These are phyloP conservation scores for Phalacrocorax pelagicus DNA, from an alignment of 2,113 vertebrate genomes.

Conservation along the genomic window DNA sequence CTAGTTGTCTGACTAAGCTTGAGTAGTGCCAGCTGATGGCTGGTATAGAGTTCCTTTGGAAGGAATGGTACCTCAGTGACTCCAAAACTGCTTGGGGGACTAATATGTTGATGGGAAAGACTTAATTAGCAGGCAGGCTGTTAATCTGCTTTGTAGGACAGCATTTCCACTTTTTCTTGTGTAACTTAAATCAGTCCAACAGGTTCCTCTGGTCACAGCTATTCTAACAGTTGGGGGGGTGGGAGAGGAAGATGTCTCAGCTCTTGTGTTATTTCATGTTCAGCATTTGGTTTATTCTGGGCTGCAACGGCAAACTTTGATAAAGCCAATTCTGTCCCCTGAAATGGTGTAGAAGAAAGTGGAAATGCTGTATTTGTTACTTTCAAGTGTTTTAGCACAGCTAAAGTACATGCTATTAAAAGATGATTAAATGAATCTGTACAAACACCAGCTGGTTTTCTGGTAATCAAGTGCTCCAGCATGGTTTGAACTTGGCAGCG, in stretches of 20 bases:
- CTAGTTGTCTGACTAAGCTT: background rate
- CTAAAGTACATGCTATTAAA: slow-evolving; percentile 50
- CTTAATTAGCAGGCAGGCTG: background rate
- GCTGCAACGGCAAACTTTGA: rapidly evolving
- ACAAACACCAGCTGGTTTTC: slow-evolving; percentile 48
- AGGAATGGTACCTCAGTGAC: background rate
- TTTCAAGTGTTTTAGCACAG: background rate
- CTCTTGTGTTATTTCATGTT: background rate
- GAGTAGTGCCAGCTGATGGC: background rate
- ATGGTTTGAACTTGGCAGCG: background rate
- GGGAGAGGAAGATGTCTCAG: background rate
- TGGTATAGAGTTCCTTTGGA: background rate
- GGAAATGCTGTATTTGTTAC: background rate
- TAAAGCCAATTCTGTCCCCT: background rate
- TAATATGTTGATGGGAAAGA: background rate
- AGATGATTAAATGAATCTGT: slow-evolving; percentile 40
- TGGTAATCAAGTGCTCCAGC: background rate
- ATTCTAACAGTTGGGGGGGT: background rate
- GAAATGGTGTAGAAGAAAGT: background rate
- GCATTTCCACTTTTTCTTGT: background rate
- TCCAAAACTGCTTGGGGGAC: background rate
- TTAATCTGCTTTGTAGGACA: background rate
- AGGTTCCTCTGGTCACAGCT: background rate
- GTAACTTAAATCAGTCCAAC: background rate
- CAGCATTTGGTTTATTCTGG: background rate